A percentile compares a stretch with the other conserved stretches of the same genome.
Conservation (phyloP, 1,140 invertebrate species). For the Globodera rostochiensis region DNA sequence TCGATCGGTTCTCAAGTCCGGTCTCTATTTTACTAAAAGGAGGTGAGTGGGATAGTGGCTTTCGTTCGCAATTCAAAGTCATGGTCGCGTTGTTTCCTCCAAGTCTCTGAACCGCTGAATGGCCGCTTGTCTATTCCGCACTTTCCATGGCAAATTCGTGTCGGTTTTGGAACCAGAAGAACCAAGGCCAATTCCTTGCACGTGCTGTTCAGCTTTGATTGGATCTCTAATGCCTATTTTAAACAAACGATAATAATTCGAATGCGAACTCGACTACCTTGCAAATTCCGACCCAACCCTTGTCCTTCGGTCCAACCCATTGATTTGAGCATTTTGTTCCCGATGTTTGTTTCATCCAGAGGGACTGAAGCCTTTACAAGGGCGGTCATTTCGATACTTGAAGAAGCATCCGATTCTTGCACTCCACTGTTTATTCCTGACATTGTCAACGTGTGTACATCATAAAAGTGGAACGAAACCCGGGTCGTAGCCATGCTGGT, state of each 20-base stretch:
- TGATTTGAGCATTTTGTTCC: conserved; percentile 89
- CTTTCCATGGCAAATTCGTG: conserved; percentile 29
- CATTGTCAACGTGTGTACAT: neutral
- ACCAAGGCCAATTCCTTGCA: conserved; percentile 61
- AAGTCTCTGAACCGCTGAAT: conserved; percentile 48
- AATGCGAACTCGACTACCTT: conserved; percentile 71
- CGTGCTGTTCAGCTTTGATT: conserved; percentile 57
- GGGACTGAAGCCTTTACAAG: conserved; percentile 40
- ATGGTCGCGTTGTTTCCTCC: neutral
- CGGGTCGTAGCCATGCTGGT: conserved; percentile 79
- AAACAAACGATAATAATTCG: conserved; percentile 3
- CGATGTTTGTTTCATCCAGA: conserved; percentile 70
- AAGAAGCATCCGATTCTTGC: conserved; percentile 2
- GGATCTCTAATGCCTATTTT: conserved; percentile 57
- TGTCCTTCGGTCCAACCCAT: conserved; percentile 98
- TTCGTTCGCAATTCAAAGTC: neutral
- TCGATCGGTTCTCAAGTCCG: no score
- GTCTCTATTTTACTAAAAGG: no score
- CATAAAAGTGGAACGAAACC: conserved; percentile 16
- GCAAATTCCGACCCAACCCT: conserved; percentile 87
- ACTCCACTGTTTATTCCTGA: conserved; percentile 31
- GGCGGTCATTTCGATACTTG: conserved; percentile 32
- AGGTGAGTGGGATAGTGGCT: no score
- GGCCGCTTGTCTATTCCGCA: conserved; percentile 46
- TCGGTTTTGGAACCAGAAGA: conserved; percentile 50